Percentiles rank a stretch among this genome's conserved stretches.
These are phyloP conservation scores for Diplosoma virens DNA, from an alignment of 23 tunicate genomes.

Conservation along the genomic window DNA sequence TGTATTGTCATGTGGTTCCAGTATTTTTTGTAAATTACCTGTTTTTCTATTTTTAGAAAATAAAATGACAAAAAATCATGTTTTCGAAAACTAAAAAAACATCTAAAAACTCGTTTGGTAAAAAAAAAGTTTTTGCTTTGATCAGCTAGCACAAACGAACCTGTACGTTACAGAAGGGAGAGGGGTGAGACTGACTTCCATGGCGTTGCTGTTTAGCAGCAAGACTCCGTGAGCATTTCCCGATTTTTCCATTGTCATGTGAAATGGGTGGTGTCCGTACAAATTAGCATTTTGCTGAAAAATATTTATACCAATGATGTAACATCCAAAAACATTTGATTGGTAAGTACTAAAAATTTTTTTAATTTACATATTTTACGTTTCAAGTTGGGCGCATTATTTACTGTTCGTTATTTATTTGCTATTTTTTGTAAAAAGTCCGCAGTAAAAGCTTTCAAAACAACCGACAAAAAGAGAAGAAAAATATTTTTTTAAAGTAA, in stretches of 20 bases:
- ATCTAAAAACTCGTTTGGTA: not conserved
- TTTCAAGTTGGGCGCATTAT: too few species aligned
- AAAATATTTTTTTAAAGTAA: too few species aligned
- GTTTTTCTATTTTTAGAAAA: too few species aligned
- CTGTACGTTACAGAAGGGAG: slow-evolving; percentile 45
- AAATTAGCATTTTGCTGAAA: slow-evolving; percentile 77
- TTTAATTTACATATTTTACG: too few species aligned
- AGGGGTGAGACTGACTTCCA: slow-evolving; percentile 57
- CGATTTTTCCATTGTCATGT: slow-evolving; percentile 60
- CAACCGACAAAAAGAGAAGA: too few species aligned
- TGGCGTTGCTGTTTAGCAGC: slow-evolving; percentile 78
- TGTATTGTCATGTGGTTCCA: not conserved
- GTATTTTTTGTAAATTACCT: not conserved
- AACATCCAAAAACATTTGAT: not conserved
- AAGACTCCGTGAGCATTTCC: slow-evolving; percentile 69
- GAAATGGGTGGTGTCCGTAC: slow-evolving; percentile 87
- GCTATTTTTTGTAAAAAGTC: too few species aligned
- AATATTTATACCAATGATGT: not conserved
- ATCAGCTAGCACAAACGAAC: not conserved
- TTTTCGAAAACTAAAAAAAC: not conserved
- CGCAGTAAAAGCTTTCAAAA: too few species aligned
- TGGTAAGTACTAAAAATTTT: too few species aligned
- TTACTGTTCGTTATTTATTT: too few species aligned
- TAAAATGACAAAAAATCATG: not conserved
- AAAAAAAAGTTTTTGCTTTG: not conserved